Conservation (phyloP, 2,113 vertebrate species). For the Channa argus region DNA sequence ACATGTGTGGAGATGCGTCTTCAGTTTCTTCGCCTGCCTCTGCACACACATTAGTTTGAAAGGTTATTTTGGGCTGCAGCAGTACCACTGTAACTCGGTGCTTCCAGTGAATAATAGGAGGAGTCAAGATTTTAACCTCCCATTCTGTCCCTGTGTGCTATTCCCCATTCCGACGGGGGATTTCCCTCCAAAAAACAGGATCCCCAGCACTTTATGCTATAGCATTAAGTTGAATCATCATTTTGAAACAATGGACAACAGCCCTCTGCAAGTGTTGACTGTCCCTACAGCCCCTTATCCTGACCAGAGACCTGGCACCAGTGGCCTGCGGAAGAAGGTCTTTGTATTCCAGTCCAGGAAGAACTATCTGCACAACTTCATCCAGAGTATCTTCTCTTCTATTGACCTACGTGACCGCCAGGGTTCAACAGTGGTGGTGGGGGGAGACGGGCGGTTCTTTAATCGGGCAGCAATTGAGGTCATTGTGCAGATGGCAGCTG, state of each 20-base stretch:
- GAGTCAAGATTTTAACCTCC: slow-evolving; percentile 63
- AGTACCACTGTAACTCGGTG: slow-evolving; percentile 53
- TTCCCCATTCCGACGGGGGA: slow-evolving; percentile 47
- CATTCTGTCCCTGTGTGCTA: slow-evolving; percentile 55
- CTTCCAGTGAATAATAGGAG: slow-evolving; percentile 74
- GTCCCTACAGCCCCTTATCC: slow-evolving; percentile 89
- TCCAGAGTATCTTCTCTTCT: slow-evolving; percentile 95
- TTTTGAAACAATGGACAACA: slow-evolving; percentile 85
- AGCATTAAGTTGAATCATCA: slow-evolving; percentile 42
- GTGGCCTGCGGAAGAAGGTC: slow-evolving; percentile 90
- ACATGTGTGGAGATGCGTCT: slow-evolving; percentile 85
- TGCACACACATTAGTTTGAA: slow-evolving; percentile 68
- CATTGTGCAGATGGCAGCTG: slow-evolving; percentile 96
- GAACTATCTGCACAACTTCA: slow-evolving; percentile 95
- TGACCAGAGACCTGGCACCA: slow-evolving; percentile 91
- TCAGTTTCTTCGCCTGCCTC: slow-evolving; percentile 82
- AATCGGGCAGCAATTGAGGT: slow-evolving; percentile 91
- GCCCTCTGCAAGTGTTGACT: slow-evolving; percentile 90
- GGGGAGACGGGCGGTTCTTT: slow-evolving; percentile 96
- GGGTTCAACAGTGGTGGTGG: slow-evolving; percentile 93
- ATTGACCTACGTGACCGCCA: slow-evolving; percentile 96
- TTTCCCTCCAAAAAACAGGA: slow-evolving; percentile 63
- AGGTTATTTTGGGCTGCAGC: slow-evolving; percentile 85
- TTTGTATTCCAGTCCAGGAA: slow-evolving; percentile 88
- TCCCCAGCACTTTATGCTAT: slow-evolving; percentile 53